A percentile compares a stretch with the other conserved stretches of the same genome.
phyloP scores from a whole-genome alignment of 2,888 invertebrate species.

The Biston betularia region DNA sequence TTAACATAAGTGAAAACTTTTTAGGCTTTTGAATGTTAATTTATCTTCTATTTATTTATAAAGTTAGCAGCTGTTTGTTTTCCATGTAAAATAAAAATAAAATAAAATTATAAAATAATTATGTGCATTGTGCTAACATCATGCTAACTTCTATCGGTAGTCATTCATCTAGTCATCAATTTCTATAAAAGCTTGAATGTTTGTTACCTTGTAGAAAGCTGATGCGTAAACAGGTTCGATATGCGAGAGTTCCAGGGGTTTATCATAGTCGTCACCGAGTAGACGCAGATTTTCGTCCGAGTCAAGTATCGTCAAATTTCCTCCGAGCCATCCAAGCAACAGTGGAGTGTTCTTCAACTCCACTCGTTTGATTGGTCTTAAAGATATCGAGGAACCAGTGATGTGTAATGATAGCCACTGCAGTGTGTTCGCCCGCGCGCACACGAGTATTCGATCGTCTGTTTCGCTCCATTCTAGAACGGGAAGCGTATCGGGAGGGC shows the following conservation, averaged over 20 bases:
- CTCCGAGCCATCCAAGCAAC: slow-evolving; percentile 91
- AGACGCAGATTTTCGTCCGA: slow-evolving; percentile 94
- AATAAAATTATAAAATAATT: too few species aligned
- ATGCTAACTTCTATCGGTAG: too few species aligned
- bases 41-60: too few species aligned
- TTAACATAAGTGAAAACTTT: too few species aligned
- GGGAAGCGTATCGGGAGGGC: slow-evolving; percentile 93
- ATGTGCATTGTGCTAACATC: too few species aligned
- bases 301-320: slow-evolving; percentile 94
- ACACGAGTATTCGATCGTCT: slow-evolving; percentile 94
- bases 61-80: too few species aligned
- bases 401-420: slow-evolving; percentile 93
- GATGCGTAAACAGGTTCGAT: slow-evolving; percentile 95
- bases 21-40: too few species aligned
- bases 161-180: too few species aligned
- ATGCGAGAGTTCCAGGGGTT: slow-evolving; percentile 92
- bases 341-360: slow-evolving; percentile 88
- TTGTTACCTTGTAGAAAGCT: slow-evolving; percentile 91
- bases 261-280: slow-evolving; percentile 96
- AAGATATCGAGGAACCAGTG: slow-evolving; percentile 80
- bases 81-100: too few species aligned
- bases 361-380: slow-evolving; percentile 88
- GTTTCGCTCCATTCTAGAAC: slow-evolving; percentile 93
- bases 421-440: slow-evolving; percentile 93
- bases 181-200: not conserved